These are phyloP conservation scores for Tetramorium alpestre DNA, from an alignment of 1,140 invertebrate genomes.

Conservation along the genomic window DNA sequence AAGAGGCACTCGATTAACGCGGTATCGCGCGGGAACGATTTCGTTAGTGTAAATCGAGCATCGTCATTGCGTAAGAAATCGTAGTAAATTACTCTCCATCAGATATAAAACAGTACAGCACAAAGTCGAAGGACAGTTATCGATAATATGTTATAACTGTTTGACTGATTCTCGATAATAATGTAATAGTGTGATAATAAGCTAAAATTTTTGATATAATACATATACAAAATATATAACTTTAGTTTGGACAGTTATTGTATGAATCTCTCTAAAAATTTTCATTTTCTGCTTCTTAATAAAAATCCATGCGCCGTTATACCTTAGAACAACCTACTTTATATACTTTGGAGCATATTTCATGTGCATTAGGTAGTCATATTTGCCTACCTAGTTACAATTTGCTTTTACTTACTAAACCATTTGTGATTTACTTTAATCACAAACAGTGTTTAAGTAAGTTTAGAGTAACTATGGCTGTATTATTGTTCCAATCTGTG, in stretches of 20 bases:
- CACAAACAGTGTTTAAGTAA: no score
- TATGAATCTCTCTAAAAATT: neutral
- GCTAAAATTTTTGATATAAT: neutral
- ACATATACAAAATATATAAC: neutral
- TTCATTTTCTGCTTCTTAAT: neutral
- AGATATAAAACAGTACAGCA: neutral
- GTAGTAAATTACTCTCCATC: neutral
- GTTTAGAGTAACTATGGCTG: no score
- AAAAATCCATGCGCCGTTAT: no score
- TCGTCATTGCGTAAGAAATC: constrained; percentile 29
- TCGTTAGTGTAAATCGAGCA: neutral
- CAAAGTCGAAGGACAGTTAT: constrained; percentile 15
- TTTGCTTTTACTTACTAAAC: no score
- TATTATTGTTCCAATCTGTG: no score
- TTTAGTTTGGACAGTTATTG: neutral
- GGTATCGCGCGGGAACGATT: neutral
- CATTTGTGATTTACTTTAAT: no score
- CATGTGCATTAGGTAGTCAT: no score
- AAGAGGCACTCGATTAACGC: neutral
- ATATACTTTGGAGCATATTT: no score
- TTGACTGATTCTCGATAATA: neutral
- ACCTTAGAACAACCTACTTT: no score
- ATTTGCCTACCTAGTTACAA: no score
- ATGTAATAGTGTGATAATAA: neutral
- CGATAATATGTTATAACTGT: neutral